These are phyloP conservation scores for Pandion haliaetus DNA, from an alignment of 2,113 vertebrate genomes.

Conservation along the genomic window DNA sequence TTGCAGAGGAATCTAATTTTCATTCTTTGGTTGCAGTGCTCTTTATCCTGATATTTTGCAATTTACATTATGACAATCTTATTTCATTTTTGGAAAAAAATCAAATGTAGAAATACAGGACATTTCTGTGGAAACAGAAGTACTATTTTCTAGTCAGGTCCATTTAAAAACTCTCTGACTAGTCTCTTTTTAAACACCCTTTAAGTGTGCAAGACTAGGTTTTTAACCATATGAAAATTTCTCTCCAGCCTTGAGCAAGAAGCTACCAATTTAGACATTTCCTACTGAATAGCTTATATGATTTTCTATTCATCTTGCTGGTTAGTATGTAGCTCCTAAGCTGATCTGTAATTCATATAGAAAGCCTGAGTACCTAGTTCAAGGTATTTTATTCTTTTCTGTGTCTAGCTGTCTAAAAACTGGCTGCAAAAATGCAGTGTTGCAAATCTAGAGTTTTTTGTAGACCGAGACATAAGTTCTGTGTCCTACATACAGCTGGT, in stretches of 20 bases:
- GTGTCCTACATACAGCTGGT: background rate
- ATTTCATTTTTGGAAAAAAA: background rate
- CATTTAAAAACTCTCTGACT: background rate
- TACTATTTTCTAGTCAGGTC: background rate
- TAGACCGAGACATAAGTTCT: accelerated
- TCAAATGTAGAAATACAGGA: background rate
- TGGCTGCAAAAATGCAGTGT: background rate
- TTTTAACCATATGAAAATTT: background rate
- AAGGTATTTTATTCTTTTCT: background rate
- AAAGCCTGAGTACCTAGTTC: background rate
- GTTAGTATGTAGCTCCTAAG: background rate
- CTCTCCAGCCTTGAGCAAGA: background rate
- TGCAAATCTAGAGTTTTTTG: background rate
- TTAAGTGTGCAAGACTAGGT: background rate
- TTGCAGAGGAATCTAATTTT: background rate
- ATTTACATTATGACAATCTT: background rate
- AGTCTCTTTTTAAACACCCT: background rate
- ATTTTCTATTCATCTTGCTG: background rate
- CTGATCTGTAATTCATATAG: background rate
- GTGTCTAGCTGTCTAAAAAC: background rate
- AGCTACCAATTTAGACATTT: background rate
- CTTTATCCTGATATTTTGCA: too few species aligned
- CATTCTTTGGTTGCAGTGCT: too few species aligned
- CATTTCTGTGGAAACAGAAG: background rate
- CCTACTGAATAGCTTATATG: background rate